Evolutionary conservation across 2,888 invertebrate genomes (phyloP).

Genomic region (Cephus pulcher): DNA sequence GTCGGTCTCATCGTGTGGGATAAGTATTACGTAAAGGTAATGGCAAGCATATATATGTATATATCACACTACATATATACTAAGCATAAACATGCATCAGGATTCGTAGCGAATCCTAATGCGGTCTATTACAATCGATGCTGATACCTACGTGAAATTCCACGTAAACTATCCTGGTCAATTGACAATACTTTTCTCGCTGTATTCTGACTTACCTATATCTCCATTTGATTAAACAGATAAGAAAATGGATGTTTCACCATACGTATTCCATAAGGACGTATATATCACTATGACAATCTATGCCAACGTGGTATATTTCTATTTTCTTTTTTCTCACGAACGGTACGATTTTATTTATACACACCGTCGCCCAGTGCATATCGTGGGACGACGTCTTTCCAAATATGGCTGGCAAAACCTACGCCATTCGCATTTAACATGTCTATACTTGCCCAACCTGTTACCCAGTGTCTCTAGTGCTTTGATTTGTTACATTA

Average conservation of each 20-base stretch:
- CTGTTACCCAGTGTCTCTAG: conserved; percentile 4
- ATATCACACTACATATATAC: background rate
- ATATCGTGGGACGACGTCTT: conserved; percentile 71
- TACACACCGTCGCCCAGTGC: background rate
- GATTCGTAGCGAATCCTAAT: background rate
- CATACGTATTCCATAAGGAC: background rate
- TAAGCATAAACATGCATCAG: background rate
- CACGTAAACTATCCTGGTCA: background rate
- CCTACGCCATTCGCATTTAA: conserved; percentile 23
- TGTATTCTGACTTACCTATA: no score
- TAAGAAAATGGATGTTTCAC: background rate
- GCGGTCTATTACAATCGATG: background rate
- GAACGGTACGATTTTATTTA: background rate
- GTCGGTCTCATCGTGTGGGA: background rate
- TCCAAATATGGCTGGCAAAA: conserved; percentile 67
- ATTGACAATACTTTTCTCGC: background rate
- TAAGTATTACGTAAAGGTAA: background rate
- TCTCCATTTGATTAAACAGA: background rate
- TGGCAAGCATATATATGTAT: no score
- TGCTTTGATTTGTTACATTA: background rate
- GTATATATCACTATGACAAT: background rate
- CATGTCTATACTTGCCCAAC: conserved; percentile 23
- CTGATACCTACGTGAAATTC: background rate
- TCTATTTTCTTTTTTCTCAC: background rate
- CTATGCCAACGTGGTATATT: background rate